Evolutionary conservation across 1,140 invertebrate species (phyloP).

Genomic region (Subanguina moxae): DNA sequence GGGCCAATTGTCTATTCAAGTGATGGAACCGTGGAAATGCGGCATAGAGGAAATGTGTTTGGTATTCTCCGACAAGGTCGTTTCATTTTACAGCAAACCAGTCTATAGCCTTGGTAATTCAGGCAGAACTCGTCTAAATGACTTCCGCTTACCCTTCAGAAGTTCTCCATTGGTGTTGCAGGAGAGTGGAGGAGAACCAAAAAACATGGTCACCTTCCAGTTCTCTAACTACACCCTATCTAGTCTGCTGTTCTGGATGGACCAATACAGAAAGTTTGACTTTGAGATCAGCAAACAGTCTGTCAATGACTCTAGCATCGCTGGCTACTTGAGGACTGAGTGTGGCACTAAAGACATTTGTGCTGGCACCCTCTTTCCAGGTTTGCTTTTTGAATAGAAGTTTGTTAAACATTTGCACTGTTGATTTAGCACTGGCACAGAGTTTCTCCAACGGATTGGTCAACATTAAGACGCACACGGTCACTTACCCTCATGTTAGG

Average conservation of each 20-base stretch:
- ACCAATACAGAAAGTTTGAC: constrained; percentile 53
- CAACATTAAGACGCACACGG: constrained; percentile 57
- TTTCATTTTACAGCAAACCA: background rate
- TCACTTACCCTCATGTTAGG: constrained; percentile 50
- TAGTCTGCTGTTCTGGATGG: constrained; percentile 59
- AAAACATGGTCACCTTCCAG: constrained; percentile 57
- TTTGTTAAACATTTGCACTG: background rate
- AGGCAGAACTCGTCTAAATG: constrained; percentile 52
- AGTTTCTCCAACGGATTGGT: constrained; percentile 54
- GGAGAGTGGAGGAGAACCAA: constrained; percentile 15
- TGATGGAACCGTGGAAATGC: constrained; percentile 39
- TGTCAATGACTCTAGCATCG: constrained; percentile 51
- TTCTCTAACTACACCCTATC: constrained; percentile 54
- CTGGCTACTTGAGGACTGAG: constrained; percentile 55
- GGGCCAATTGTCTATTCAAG: constrained; percentile 38
- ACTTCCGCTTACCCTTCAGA: constrained; percentile 55
- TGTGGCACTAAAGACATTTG: constrained; percentile 56
- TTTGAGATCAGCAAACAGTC: constrained; percentile 55
- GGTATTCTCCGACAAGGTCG: constrained; percentile 54
- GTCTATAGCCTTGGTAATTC: constrained; percentile 6
- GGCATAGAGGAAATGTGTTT: constrained; percentile 56
- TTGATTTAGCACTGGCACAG: constrained; percentile 42
- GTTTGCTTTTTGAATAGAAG: background rate
- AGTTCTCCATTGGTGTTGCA: constrained; percentile 37
- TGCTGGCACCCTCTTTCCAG: constrained; percentile 56